Evolutionary conservation across 2,113 vertebrate species (phyloP), one percentile per base, ranked within the genome.

Genomic region (Ranitomeya imitator): DNA sequence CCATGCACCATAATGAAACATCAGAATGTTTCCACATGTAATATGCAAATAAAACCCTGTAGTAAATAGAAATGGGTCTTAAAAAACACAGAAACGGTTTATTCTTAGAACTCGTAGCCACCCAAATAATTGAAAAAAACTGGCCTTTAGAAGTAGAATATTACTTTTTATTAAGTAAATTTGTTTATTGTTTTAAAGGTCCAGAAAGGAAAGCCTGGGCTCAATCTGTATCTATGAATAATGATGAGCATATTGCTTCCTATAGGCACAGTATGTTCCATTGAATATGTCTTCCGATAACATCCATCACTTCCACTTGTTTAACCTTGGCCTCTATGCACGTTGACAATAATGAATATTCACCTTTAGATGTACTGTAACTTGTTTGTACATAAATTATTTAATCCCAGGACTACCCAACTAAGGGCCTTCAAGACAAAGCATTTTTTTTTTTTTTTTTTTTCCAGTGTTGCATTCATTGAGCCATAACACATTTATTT

Each of bases 1-100:
- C 77, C 23, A 10, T 4, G 23, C 54, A 79, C 13, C 11, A 69
- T 80, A 69, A 87, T 71, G 63, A 26, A 23, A 86, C 55, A 19
- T 51, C 31, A 87, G 86, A 87, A 80, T 87, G 86, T 54, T 87
- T 80, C 86, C 86, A 87, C 63, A 86, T 86, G 85, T 54, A 54
- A 80, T 80, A 79, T 80, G 78, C 86, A 80, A 87, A 80, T 87
- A 63, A 69, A 79, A 80, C 15, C 6, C 14, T 26, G 26, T 67
- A 71, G 65, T 69, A 69, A 69, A 86, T 12, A 60, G 69, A 85
- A 45, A 79, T 65, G 61, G 51, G 85, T 51, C 59, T 67, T 26
- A 12, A 71, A 31, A 87, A 87, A 80, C 16, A 54, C 45, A 80
- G 23, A 31, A 67, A 59, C 11, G 19, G 26, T 19, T 81, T 37